Evolutionary conservation across 2,888 invertebrate species (phyloP), one percentile per base, ranked within the genome.

Genomic region (Lycophotia porphyrea): DNA sequence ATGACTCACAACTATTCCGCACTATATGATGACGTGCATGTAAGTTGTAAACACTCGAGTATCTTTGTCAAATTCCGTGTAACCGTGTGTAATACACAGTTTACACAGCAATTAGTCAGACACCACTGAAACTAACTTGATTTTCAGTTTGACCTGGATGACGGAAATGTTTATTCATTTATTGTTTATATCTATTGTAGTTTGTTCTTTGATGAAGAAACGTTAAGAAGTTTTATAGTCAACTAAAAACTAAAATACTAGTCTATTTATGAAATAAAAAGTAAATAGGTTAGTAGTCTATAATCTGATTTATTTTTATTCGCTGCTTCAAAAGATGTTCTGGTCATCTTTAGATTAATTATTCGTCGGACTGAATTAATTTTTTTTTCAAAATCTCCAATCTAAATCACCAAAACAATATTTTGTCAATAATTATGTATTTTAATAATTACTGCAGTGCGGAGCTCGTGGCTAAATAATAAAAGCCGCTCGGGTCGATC

Each of bases 41-140:
- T 52, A 52, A 34, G 34, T 11, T 60, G 49, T 49, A 69, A 76
- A 76, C 77, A 71, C 31, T 68, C 49, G 74, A 80, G 77, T 66
- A 55, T 74, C 67, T 73, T 84, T 69, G 74, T 83, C 71, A 71
- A 75, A 60, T 86, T 86, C 81, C 71, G 63, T 74, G 76, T 69
- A 86, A 75, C 69, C 24, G 24, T 86, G 84, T 78, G 78, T 86
- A 84, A 86, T 76, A 74, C 34, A 24, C 27, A 31, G 72, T 69
- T 75, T 76, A 66, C 61, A 49, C 71, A 68, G 71, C 61, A 72
- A 84, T 76, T 75, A 66, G 72, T 82, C 83, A 78, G 65, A 58
- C 39, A 60, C 73, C 7, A 64, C 64, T 78, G 70, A 72, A 80
- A 78, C 36, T 65, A 82, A 77, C 61, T 42, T 74, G 31, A 55